phyloP scores from a whole-genome alignment of 1,140 invertebrate species.

The Zaprionus camerounensis region DNA sequence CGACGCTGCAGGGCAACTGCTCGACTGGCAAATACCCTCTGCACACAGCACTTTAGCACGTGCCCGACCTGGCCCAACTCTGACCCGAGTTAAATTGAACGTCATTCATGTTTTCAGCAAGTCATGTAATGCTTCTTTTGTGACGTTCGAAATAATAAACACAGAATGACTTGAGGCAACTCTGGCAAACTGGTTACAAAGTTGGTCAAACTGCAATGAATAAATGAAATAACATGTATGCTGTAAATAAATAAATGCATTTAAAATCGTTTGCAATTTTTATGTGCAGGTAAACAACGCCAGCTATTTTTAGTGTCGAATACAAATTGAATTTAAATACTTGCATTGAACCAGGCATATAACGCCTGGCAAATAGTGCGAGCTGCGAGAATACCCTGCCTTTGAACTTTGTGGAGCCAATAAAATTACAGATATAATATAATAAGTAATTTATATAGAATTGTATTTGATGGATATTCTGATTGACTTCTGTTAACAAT shows the following conservation, averaged over 20 bases:
- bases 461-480: no score
- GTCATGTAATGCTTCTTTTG: slow-evolving; percentile 16
- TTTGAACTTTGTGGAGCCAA: background rate
- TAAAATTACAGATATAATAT: background rate
- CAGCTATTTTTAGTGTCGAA: slow-evolving; percentile 1
- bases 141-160: slow-evolving; percentile 24
- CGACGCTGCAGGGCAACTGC: slow-evolving; percentile 5
- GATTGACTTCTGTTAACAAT: no score
- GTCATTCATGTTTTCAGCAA: slow-evolving; percentile 18
- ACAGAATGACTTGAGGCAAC: slow-evolving; percentile 27
- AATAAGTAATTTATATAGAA: no score
- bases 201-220: slow-evolving; percentile 19
- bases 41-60: background rate
- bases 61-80: background rate
- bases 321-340: slow-evolving; percentile 6
- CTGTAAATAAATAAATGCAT: slow-evolving; percentile 14
- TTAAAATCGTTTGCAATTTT: slow-evolving; percentile 5
- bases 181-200: slow-evolving; percentile 15
- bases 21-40: slow-evolving; percentile 20
- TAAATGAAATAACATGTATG: slow-evolving; percentile 24
- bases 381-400: background rate
- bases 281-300: slow-evolving; percentile 8
- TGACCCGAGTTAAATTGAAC: background rate
- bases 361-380: background rate
- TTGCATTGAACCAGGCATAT: background rate